Base-by-base conservation (phyloP, 2,888 invertebrate species). In the Tillus elongatus region DNA sequence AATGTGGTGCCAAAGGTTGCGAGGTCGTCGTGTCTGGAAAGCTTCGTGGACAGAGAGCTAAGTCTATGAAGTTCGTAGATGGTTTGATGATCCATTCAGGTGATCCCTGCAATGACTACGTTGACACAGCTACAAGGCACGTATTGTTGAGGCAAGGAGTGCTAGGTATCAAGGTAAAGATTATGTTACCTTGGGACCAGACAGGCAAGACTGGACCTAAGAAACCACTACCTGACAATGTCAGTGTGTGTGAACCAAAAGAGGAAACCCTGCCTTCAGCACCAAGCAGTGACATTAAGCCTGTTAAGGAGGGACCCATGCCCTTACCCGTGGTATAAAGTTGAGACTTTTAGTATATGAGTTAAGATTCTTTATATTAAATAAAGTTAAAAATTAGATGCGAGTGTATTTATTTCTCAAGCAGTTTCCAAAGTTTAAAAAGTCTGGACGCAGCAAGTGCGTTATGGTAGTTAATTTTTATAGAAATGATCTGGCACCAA, bases 71-170 rank as follows among this genome's bases (percentile, higher is more conserved):
- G 70, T 99, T 99, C 65, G 95, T 96, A 26, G 98, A 99, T 59
- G 98, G 98, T 45, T 79, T 98, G 43, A 99, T 99, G 98, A 98
- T 99, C 64, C 98, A 99, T 74, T 92, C 92, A 51, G 98, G 98
- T 64, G 92, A 98, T 69, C 97, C 98, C 16, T 90, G 89, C 69
- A 92, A 93, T 59, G 93, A 97, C 62, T 99, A 97, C 56, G 96
- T 99, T 36, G 95, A 97, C 69, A 89, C 89, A 29, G 98, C 98
- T 42, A 97, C 98, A 33, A 75, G 98, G 54, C 98, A 99, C 67
- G 98, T 99, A 16, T 77, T 97, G 56, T 77, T 99, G 40, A 78
- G 97, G 65, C 98, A 97, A 74, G 80, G 80, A 57, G 80, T 80
- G 49, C 70, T 80, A 35, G 80, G 80, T 51, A 80, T 80, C 50